These are phyloP conservation scores for Pterostichus niger DNA, from an alignment of 2,888 invertebrate genomes.

Conservation along the genomic window DNA sequence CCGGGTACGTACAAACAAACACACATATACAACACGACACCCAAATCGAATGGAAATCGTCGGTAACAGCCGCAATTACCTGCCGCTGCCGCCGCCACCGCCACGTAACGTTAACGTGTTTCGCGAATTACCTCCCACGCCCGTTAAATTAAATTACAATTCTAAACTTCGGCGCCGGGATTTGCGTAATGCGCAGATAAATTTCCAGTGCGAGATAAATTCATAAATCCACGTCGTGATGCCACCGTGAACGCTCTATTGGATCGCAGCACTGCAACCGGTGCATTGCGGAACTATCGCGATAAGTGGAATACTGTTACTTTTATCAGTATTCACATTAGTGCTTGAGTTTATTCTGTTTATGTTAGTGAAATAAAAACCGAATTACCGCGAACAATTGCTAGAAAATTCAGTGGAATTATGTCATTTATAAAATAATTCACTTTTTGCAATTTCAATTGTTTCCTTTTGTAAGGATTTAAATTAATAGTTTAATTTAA, in stretches of 20 bases:
- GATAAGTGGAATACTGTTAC: constrained; percentile 1
- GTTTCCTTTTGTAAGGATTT: too few relatives aligned
- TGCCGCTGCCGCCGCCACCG: constrained; percentile 13
- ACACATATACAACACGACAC: constrained; percentile 8
- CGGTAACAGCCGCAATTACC: constrained; percentile 54
- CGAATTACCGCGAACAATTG: too few relatives aligned
- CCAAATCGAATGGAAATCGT: constrained; percentile 56
- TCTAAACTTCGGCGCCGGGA: constrained; percentile 63
- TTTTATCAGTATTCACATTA: too few relatives aligned
- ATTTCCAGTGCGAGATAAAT: constrained; percentile 62
- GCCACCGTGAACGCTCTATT: constrained; percentile 4
- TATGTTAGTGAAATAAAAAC: too few relatives aligned
- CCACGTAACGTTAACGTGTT: constrained; percentile 42
- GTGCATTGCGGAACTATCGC: not conserved
- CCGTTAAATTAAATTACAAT: constrained; percentile 65
- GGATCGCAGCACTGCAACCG: not conserved
- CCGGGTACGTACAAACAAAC: not conserved
- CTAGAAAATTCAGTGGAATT: too few relatives aligned
- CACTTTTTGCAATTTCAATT: too few relatives aligned
- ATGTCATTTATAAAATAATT: too few relatives aligned
- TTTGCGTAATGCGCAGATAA: constrained; percentile 64
- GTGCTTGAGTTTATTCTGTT: too few relatives aligned
- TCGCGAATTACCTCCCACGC: constrained; percentile 54
- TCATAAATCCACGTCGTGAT: constrained; percentile 56
- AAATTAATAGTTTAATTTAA: too few relatives aligned